These are phyloP conservation scores for Caenorhabditis doughertyi DNA, from an alignment of 2,888 invertebrate species.

Conservation along the genomic window DNA sequence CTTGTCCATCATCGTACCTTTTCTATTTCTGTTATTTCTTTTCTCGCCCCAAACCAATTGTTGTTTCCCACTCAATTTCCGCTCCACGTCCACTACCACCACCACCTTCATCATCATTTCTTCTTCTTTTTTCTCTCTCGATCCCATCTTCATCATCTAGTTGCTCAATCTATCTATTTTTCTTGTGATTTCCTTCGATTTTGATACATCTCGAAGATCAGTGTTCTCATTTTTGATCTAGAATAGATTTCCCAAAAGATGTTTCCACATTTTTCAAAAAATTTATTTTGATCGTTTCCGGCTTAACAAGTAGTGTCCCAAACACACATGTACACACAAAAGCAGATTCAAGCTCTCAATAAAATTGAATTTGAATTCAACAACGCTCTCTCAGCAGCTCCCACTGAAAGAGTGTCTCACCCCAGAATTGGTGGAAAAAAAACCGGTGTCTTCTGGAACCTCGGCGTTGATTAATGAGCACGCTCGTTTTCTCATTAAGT, in stretches of 20 bases:
- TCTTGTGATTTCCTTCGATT: background rate
- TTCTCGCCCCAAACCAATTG: slow-evolving; percentile 40
- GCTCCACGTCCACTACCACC: slow-evolving; percentile 47
- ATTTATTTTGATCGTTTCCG: slow-evolving; percentile 37
- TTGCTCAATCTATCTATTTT: slow-evolving; percentile 18
- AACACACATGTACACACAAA: slow-evolving; percentile 19
- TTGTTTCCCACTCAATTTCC: slow-evolving; percentile 56
- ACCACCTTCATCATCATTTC: slow-evolving; percentile 32
- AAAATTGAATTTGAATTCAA: slow-evolving; percentile 58
- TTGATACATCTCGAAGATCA: no score
- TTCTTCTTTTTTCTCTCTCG: slow-evolving; percentile 32
- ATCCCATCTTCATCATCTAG: slow-evolving; percentile 24
- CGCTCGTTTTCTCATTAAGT: slow-evolving; percentile 57
- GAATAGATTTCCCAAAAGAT: slow-evolving; percentile 6
- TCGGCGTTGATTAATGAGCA: slow-evolving; percentile 56
- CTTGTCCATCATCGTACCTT: slow-evolving; percentile 6
- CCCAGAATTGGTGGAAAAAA: slow-evolving; percentile 39
- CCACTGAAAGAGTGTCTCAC: slow-evolving; percentile 29
- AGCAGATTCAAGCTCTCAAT: slow-evolving; percentile 51
- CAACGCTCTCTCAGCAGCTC: slow-evolving; percentile 19
- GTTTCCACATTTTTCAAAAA: background rate
- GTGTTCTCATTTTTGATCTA: slow-evolving; percentile 1
- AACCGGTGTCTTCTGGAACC: background rate
- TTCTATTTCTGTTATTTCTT: slow-evolving; percentile 43
- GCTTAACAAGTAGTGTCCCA: slow-evolving; percentile 9